Evolutionary conservation across 2,888 invertebrate species (phyloP).

Genomic region (Taphrorychus bicolor): DNA sequence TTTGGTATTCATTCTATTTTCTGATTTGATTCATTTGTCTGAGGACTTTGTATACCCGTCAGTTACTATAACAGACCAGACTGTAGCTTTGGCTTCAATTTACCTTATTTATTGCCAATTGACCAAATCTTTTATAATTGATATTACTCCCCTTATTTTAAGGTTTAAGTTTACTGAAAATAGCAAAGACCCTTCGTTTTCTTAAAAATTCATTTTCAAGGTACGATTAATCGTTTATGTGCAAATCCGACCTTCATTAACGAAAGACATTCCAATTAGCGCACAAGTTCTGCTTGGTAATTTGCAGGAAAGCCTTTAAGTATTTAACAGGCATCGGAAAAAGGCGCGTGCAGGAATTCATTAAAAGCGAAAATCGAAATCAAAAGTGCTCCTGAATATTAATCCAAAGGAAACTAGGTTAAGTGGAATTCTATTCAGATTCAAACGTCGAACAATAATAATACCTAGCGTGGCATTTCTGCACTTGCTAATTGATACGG

Average conservation of each 20-base stretch:
- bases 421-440: constrained; percentile 23
- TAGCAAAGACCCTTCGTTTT: too few species aligned
- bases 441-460: constrained; percentile 2
- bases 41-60: too few species aligned
- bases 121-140: too few species aligned
- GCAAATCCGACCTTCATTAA: background rate
- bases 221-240: too few species aligned
- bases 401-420: constrained; percentile 10
- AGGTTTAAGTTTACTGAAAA: too few species aligned
- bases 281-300: background rate
- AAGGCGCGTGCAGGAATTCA: constrained; percentile 22
- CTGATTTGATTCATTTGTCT: too few species aligned
- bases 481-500: background rate
- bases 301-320: background rate
- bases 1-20: too few species aligned
- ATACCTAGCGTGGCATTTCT: background rate
- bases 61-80: too few species aligned
- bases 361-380: constrained; percentile 35
- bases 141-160: too few species aligned
- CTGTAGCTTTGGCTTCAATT: too few species aligned
- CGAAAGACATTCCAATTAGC: background rate
- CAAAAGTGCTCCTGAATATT: constrained; percentile 31
- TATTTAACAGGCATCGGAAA: background rate
- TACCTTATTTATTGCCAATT: too few species aligned
- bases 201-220: too few species aligned